These are phyloP conservation scores for Sycophaga agraensis DNA, from an alignment of 1,140 invertebrate species.

Conservation along the genomic window DNA sequence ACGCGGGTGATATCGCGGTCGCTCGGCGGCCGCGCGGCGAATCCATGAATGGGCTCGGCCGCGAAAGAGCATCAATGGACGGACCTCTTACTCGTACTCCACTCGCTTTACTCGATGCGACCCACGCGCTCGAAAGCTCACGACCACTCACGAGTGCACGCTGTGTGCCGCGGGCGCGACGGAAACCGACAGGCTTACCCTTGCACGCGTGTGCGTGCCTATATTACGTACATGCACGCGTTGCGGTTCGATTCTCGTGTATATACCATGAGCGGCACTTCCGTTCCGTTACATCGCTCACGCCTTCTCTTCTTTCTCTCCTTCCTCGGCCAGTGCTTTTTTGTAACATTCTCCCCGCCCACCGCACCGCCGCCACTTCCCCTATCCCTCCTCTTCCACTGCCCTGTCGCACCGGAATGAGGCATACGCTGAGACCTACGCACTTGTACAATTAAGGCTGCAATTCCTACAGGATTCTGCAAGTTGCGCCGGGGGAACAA, in stretches of 20 bases:
- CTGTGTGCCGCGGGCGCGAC: no score
- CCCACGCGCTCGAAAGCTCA: conserved; percentile 18
- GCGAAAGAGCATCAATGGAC: conserved; percentile 18
- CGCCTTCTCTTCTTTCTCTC: background rate
- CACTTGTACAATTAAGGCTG: background rate
- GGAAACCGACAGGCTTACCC: no score
- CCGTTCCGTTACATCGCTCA: conserved; percentile 11
- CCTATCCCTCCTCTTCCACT: no score
- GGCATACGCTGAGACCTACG: background rate
- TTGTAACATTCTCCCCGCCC: background rate
- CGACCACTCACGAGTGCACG: no score
- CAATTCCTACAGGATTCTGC: background rate
- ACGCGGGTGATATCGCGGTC: no score
- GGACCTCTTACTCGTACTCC: conserved; percentile 21
- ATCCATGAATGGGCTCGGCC: conserved; percentile 24
- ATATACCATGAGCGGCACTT: background rate
- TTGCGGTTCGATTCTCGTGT: no score
- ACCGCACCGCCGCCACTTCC: no score
- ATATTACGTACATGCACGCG: no score
- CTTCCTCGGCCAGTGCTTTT: background rate
- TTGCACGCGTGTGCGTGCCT: no score
- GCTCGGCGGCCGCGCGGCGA: no score
- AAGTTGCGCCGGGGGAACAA: background rate
- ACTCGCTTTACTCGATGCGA: conserved; percentile 12
- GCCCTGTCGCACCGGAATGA: no score